Evolutionary conservation across 2,797 vertebrate genomes (phyloP).

Genomic region (Vultur gryphus): DNA sequence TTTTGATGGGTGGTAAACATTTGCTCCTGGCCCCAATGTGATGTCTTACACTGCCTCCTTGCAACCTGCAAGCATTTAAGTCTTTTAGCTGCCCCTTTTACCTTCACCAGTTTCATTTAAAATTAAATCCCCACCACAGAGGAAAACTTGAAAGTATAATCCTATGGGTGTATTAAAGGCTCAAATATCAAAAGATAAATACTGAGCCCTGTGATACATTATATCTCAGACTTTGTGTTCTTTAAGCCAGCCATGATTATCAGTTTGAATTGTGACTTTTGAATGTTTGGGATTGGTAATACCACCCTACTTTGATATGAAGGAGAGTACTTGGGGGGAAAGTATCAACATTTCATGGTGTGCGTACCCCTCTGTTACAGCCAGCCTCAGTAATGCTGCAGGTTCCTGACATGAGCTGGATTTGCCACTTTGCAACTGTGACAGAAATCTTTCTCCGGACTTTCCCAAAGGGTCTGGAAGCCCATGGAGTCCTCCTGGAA

Average conservation of each 20-base stretch:
- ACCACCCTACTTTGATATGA: rapidly evolving
- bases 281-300: background rate
- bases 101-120: background rate
- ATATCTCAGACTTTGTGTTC: background rate
- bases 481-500: background rate
- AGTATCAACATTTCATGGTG: rapidly evolving
- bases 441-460: background rate
- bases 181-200: background rate
- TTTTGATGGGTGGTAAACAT: background rate
- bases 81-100: background rate
- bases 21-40: background rate
- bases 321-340: background rate
- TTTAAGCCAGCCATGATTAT: background rate
- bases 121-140: background rate
- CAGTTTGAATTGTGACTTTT: background rate
- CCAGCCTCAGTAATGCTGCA: background rate
- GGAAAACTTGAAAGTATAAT: background rate
- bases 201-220: background rate
- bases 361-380: background rate
- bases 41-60: background rate
- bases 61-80: background rate
- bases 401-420: background rate
- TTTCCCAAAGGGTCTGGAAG: background rate
- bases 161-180: background rate
- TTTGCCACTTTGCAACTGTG: background rate